Evolutionary conservation across 2,113 vertebrate species (phyloP), one percentile per base, ranked within the genome.

Genomic region (Lagopus muta): DNA sequence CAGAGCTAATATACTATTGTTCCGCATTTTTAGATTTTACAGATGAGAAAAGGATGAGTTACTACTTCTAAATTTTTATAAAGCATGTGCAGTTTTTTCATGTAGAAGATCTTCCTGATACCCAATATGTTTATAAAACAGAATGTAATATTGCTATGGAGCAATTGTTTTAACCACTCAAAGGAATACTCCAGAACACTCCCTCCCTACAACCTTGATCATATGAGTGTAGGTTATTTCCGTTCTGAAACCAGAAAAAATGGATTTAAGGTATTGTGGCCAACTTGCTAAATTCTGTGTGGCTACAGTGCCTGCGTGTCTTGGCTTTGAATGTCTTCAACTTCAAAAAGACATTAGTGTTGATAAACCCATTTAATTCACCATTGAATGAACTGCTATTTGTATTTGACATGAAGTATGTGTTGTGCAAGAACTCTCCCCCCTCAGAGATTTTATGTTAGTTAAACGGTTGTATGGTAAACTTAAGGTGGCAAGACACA

Each of bases 251-350:
- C 36, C 54, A 67, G 74, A 36, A 15, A 75, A 78, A 93, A 89
- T 81, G 58, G 74, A 94, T 92, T 92, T 80, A 88, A 89, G 48
- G 52, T 88, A 42, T 43, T 92, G 28, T 81, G 76, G n/a, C 25
- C 27, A 70, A 14, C 28, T 93, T 77, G 76, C 14, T 45, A 62
- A 12, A 24, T 14, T n/a, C 40, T 66, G 54, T 50, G 32, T 70
- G 62, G 45, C 19, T 88, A 21, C 43, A 62, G 32, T 81, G 16
- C 32, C 34, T 76, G 34, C 43, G 36, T 73, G 67, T 61, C 11
- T 90, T 0, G 2, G 34, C 22, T 94, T 54, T 5, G 8, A 90
- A 78, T 9, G 69, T 22, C 69, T 89, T 85, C 64, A 85, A 85
- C 67, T 79, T 92, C 67, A 76, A 9, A 85, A 70, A 71, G 18